These are phyloP conservation scores for Dromas ardeola DNA, from an alignment of 2,113 vertebrate genomes.

Conservation along the genomic window DNA sequence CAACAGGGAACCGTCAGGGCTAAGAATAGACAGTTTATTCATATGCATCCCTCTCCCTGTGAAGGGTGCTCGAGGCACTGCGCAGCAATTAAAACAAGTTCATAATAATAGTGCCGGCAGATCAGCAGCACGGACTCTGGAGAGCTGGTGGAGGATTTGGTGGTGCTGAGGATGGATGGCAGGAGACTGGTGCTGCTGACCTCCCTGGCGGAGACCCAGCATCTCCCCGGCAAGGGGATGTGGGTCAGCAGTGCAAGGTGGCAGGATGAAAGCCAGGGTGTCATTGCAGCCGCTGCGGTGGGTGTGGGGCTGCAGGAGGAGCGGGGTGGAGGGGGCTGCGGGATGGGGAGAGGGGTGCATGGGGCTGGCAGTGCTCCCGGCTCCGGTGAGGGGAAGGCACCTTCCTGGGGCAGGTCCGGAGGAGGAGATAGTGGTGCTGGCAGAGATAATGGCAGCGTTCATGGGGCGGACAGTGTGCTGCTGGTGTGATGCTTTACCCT, in stretches of 20 bases:
- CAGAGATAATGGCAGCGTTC: neutral
- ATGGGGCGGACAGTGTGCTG: neutral
- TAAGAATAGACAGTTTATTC: neutral
- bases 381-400: neutral
- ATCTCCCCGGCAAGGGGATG: neutral
- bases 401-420: neutral
- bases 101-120: neutral
- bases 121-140: rapidly evolving
- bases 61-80: neutral
- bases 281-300: rapidly evolving
- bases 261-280: neutral
- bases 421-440: neutral
- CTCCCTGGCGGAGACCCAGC: rapidly evolving
- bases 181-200: neutral
- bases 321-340: neutral
- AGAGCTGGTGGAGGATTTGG: neutral
- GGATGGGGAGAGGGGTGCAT: neutral
- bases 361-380: neutral
- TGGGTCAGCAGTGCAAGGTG: rapidly evolving
- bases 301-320: neutral
- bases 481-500: neutral
- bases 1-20: neutral
- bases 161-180: neutral
- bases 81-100: neutral
- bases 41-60: neutral